A percentile compares a stretch with the other conserved stretches of the same genome.
phyloP scores from a whole-genome alignment of 2,113 vertebrate genomes.

The Microtus ochrogaster region DNA sequence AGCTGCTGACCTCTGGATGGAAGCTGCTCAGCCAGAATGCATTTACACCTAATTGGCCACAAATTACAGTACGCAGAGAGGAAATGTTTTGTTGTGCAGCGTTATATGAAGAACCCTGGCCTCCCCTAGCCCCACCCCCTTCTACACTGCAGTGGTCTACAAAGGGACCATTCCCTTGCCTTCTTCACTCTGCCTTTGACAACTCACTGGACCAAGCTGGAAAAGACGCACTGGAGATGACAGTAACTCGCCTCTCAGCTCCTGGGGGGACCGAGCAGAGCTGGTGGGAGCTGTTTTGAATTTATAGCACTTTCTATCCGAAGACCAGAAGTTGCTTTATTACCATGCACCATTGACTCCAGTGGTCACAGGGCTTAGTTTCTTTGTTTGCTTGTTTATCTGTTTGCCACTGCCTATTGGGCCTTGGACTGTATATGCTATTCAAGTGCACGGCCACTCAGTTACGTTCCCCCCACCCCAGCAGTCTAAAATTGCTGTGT shows the following conservation, averaged over 20 bases:
- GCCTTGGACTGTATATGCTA: too few species aligned
- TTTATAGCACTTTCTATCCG: slow-evolving; percentile 44
- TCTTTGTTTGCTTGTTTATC: background rate
- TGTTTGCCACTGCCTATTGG: background rate
- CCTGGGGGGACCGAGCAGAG: background rate
- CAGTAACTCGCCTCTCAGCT: slow-evolving; percentile 27
- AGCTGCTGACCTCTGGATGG: background rate
- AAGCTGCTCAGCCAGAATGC: background rate
- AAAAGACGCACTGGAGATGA: background rate
- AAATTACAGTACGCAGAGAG: slow-evolving; percentile 7
- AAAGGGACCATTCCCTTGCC: background rate
- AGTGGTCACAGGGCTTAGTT: background rate
- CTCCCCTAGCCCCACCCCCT: background rate
- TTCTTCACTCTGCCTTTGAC: slow-evolving; percentile 42
- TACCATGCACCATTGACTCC: too few species aligned
- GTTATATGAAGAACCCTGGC: background rate
- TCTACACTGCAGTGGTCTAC: background rate
- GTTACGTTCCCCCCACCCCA: background rate
- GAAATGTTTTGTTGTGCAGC: background rate
- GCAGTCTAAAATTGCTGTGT: background rate
- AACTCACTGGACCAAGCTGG: background rate
- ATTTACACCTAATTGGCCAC: slow-evolving; percentile 34
- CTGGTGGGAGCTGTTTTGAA: slow-evolving; percentile 24
- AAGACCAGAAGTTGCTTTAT: slow-evolving; percentile 8
- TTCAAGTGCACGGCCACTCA: background rate